Evolutionary conservation across 2,888 invertebrate species (phyloP).

Genomic region (Pseudeuparius sepicola): DNA sequence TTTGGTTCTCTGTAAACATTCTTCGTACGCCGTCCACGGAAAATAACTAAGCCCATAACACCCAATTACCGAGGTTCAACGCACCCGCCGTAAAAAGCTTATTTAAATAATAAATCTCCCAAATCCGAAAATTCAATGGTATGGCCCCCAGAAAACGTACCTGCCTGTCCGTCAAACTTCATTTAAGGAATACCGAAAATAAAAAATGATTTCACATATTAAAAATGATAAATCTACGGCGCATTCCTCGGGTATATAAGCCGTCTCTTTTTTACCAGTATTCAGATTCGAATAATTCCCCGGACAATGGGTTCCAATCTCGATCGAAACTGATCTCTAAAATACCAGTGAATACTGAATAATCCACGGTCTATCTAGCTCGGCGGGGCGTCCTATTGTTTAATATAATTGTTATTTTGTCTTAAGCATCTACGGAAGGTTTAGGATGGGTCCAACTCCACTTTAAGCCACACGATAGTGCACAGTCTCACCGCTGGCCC

Average conservation of each 20-base stretch:
- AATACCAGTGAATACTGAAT: slow-evolving; percentile 15
- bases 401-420: slow-evolving; percentile 39
- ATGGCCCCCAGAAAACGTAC: no score
- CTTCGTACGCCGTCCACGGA: no score
- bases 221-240: slow-evolving; percentile 21
- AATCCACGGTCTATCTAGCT: no score
- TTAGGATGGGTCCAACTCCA: slow-evolving; percentile 17
- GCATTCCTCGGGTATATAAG: slow-evolving; percentile 20
- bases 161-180: slow-evolving; percentile 18
- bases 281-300: slow-evolving; percentile 21
- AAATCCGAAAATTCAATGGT: slow-evolving; percentile 20
- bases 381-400: slow-evolving; percentile 39
- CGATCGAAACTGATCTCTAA: slow-evolving; percentile 29
- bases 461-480: no score
- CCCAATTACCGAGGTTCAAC: no score
- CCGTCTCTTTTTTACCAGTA: no score
- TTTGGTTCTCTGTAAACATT: no score
- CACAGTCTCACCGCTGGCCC: slow-evolving; percentile 30
- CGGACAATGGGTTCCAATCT: slow-evolving; percentile 21
- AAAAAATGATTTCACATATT: slow-evolving; percentile 22
- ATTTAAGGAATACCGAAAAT: slow-evolving; percentile 15
- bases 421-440: slow-evolving; percentile 16
- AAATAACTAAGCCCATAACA: no score
- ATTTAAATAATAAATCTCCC: slow-evolving; percentile 20
- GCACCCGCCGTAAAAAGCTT: no score